Evolutionary conservation across 2,797 vertebrate species (phyloP), one percentile per base, ranked within the genome.

Genomic region (Diceros bicornis): DNA sequence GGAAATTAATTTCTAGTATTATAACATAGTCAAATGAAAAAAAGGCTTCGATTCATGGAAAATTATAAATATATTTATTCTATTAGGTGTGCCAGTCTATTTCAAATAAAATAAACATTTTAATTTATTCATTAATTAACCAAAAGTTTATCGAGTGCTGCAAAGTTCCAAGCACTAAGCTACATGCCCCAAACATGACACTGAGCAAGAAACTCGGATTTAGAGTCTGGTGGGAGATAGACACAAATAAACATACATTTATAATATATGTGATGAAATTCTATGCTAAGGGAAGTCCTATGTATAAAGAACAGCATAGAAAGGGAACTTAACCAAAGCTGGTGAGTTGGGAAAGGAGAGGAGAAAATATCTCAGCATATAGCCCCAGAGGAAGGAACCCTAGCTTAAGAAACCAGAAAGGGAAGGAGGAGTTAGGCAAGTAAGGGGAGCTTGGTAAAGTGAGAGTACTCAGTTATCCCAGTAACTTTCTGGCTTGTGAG

Each of bases 391-490:
- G 29, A 88, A 50, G 32, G 20, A 52, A n/a, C 2, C 4, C 52
- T 6, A 29, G 34, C 61, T n/a, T 41, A 4, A 8, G 17, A 62
- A 32, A 86, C 12, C 34, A 37, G 32, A 66, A 55, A 18, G n/a
- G 21, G 47, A n/a, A 59, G 20, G 20, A 29, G 7, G 8, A 44
- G 2, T 11, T 18, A 32, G 18, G 25, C 16, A 82, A 81, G 4
- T 7, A 13, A 41, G 1, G 5, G 47, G 27, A 20, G 4, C 7
- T 64, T 41, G 66, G 13, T 1, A 34, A 41, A 79, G 6, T 4
- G 3, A 29, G 8, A 23, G 0, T 2, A n/a, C 2, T 25, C 2
- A 0, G 37, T 25, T 57, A 72, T 3, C n/a, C 16, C 11, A 16
- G 47, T 61, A 64, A 47, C 21, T 57, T 91, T 41, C 57, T 23